These are phyloP conservation scores for Tinea trinotella DNA, from an alignment of 2,888 invertebrate species.

Conservation along the genomic window DNA sequence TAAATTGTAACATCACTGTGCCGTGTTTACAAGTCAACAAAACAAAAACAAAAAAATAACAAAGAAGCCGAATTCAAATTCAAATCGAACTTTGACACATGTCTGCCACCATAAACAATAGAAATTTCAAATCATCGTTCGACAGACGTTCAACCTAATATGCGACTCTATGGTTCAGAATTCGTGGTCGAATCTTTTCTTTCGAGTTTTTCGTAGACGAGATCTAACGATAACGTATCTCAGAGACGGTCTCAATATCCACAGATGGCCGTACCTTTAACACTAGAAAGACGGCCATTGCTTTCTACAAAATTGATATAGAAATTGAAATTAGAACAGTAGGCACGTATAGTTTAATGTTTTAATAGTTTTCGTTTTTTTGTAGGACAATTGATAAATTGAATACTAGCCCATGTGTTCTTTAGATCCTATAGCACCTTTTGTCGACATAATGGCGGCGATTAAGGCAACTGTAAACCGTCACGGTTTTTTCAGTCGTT, in stretches of 20 bases:
- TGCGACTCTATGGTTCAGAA: constrained; percentile 67
- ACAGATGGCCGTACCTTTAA: constrained; percentile 69
- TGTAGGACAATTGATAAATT: too few species aligned
- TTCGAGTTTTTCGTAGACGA: constrained; percentile 65
- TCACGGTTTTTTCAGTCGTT: too few species aligned
- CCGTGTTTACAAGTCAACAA: constrained; percentile 70
- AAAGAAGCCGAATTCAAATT: constrained; percentile 72
- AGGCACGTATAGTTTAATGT: too few species aligned
- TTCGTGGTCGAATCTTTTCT: constrained; percentile 56
- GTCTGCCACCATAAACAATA: constrained; percentile 73
- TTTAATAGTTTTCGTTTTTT: too few species aligned
- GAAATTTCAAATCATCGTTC: constrained; percentile 69
- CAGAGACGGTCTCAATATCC: constrained; percentile 71
- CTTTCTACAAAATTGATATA: too few species aligned
- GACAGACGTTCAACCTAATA: constrained; percentile 56
- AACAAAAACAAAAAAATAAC: constrained; percentile 52
- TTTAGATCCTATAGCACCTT: too few species aligned
- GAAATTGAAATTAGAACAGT: too few species aligned
- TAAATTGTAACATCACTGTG: constrained; percentile 69
- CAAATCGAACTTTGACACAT: constrained; percentile 73
- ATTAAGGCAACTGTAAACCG: too few species aligned
- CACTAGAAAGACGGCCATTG: too few species aligned
- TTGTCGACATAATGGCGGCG: too few species aligned
- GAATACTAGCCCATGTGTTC: too few species aligned
- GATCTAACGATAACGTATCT: constrained; percentile 67